Evolutionary conservation across 2,888 invertebrate genomes (phyloP), one percentile per base, ranked within the genome.

Genomic region (Plagodis dolabraria): DNA sequence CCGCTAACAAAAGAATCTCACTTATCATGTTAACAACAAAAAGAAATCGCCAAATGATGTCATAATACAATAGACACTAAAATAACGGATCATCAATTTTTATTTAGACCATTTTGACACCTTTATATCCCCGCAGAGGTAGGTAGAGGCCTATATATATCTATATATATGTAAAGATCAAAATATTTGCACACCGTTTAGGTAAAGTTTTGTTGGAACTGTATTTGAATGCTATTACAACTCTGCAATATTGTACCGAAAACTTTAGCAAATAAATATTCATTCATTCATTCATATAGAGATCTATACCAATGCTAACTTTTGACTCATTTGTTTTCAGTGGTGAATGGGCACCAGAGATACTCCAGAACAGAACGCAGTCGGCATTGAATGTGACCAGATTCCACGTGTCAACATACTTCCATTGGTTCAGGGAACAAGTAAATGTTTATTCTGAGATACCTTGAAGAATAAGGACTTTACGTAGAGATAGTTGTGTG

Each of bases 371-470:
- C 85, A 95, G 95, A 63, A 95, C 95, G 0, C 85, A 93, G 61
- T 86, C 93, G 46, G 95, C 95, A 0, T 88, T 96, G 10, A 95
- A 96, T 72, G 94, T 94, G 60, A 96, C 96, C 11, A 94, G 95
- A 71, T 86, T 92, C 68, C 95, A 94, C 62, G 95, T 96, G 55
- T 89, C 94, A 7, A 93, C 95, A 67, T 96, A 95, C 75, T 96
- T 95, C 79, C 94, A 95, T 76, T 96, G 96, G 95, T 94, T 96
- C 70, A 95, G 96, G 82, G 94, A 97, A 87, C 96, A 98, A 93
- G 95, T 96, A 42, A 95, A 96, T 82, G 92, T 94, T 38, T 94
- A 96, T 78, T 95, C 95, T 8, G 95, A 95, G 87, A 94, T 95
- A 85, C 95, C 95, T 77, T 95, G 94, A 94, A 87, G 71, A 59